Conservation (phyloP, 2,888 invertebrate species). For the Pandemis corylana region DNA sequence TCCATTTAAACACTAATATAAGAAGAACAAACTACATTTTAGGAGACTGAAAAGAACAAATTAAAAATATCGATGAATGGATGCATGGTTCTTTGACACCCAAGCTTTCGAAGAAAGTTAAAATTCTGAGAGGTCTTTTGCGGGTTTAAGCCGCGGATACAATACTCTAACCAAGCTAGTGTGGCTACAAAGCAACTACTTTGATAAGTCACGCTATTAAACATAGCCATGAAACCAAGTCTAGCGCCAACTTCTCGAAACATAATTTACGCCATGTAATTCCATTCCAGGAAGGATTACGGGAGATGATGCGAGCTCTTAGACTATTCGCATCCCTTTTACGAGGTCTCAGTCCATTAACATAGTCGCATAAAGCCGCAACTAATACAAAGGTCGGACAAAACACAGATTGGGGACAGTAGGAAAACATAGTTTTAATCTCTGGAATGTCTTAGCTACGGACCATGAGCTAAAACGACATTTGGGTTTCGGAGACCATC, state of each 20-base stretch:
- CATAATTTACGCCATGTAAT: constrained; percentile 19
- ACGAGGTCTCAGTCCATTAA: constrained; percentile 51
- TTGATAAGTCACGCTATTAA: background rate
- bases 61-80: too few relatives aligned
- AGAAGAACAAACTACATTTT: too few relatives aligned
- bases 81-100: too few relatives aligned
- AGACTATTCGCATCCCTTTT: constrained; percentile 45
- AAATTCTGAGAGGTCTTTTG: too few relatives aligned
- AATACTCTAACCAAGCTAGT: too few relatives aligned
- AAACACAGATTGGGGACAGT: constrained; percentile 24
- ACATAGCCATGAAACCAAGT: background rate
- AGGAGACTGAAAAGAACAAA: too few relatives aligned
- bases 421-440: background rate
- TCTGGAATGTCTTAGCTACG: too few relatives aligned
- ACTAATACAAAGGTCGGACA: constrained; percentile 48
- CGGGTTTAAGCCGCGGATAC: too few relatives aligned
- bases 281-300: constrained; percentile 29
- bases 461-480: too few relatives aligned
- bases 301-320: constrained; percentile 24
- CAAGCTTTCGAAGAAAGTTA: too few relatives aligned
- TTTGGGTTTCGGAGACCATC: too few relatives aligned
- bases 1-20: too few relatives aligned
- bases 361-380: constrained; percentile 49
- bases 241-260: constrained; percentile 15
- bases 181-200: background rate